These are phyloP conservation scores for Manis crassicaudata DNA, from an alignment of 2,797 vertebrate species.

Conservation along the genomic window DNA sequence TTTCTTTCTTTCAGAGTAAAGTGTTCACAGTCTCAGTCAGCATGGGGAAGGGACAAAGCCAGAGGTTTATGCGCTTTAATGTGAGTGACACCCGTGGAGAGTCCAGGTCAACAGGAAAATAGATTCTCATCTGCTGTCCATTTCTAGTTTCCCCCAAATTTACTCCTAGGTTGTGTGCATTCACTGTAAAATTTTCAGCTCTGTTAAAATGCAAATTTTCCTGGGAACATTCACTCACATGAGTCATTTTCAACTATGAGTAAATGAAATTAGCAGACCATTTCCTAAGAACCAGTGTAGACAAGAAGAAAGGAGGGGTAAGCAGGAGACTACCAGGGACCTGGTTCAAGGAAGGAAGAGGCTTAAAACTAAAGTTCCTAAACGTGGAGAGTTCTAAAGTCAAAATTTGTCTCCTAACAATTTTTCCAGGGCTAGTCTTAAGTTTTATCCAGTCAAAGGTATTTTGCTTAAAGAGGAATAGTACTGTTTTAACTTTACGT, in stretches of 20 bases:
- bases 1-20: conserved; percentile 5
- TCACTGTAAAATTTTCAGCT: background rate
- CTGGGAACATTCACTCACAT: background rate
- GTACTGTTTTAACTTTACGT: background rate
- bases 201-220: conserved; percentile 54
- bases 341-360: background rate
- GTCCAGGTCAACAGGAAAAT: conserved; percentile 29
- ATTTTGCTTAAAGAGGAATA: background rate
- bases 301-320: background rate
- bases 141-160: background rate
- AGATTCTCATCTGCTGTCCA: background rate
- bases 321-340: background rate
- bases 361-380: background rate
- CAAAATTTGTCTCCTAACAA: background rate
- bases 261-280: conserved; percentile 46
- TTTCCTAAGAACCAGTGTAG: background rate
- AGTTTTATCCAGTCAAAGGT: background rate
- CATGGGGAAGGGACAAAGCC: background rate
- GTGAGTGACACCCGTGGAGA: background rate
- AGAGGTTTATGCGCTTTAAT: background rate
- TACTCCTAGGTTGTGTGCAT: background rate
- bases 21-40: background rate
- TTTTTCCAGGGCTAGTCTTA: background rate
- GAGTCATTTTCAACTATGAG: conserved; percentile 49
- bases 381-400: background rate